A percentile compares a stretch with the other conserved stretches of the same genome.
phyloP scores from a whole-genome alignment of 2,113 vertebrate genomes.

The Poecilia latipinna region DNA sequence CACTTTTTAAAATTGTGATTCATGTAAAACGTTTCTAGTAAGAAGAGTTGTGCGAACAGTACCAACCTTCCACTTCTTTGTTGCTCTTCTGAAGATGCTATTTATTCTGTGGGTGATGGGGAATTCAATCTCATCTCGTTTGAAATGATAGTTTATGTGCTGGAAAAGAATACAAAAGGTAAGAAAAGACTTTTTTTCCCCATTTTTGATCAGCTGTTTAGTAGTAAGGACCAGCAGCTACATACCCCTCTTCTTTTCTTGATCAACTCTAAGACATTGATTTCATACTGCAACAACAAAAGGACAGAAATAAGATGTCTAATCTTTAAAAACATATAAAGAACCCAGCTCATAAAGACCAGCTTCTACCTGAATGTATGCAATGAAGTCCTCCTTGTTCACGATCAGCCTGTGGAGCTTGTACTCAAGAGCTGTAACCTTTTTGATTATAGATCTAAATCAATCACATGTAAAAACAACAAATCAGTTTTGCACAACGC shows the following conservation, averaged over 20 bases:
- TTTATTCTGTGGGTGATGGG: conserved; percentile 88
- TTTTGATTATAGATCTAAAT: conserved; percentile 89
- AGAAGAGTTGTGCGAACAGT: conserved; percentile 17
- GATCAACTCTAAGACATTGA: conserved; percentile 92
- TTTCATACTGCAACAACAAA: conserved; percentile 86
- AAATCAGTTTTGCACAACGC: neutral
- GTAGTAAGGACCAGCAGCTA: conserved; percentile 17
- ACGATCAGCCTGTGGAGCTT: conserved; percentile 88
- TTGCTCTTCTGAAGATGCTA: conserved; percentile 87
- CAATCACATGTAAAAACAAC: neutral
- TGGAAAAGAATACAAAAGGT: conserved; percentile 47
- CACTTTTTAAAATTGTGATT: too few species aligned
- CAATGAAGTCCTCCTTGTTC: conserved; percentile 91
- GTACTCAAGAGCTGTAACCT: conserved; percentile 91
- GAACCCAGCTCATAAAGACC: neutral
- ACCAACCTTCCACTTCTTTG: conserved; percentile 97
- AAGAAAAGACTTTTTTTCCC: too few species aligned
- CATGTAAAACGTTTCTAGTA: neutral
- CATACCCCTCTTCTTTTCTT: conserved; percentile 93
- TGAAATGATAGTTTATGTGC: conserved; percentile 90
- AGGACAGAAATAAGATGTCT: neutral
- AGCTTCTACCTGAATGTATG: conserved; percentile 87
- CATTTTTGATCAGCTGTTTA: neutral
- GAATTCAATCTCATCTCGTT: conserved; percentile 93
- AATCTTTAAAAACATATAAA: neutral